Evolutionary conservation across 2,113 vertebrate genomes (phyloP).

Genomic region (Corydoras sp.): DNA sequence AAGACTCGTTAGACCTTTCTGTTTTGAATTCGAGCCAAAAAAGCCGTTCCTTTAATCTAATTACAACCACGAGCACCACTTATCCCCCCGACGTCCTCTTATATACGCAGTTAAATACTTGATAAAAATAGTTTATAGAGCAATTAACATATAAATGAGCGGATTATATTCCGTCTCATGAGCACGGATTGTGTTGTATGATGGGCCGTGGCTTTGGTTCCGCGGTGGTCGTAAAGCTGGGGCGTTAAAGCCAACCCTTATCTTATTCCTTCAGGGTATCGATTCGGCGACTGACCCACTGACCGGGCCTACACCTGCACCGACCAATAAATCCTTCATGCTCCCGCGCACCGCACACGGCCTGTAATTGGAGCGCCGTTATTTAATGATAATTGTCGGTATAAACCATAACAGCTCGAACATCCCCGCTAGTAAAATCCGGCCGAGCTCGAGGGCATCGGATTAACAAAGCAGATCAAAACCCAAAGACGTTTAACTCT

Average conservation of each 20-base stretch:
- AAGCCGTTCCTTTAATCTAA: too few relatives aligned
- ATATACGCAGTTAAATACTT: neutral
- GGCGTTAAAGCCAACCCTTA: neutral
- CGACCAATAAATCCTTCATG: conserved; percentile 11
- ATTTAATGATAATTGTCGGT: conserved; percentile 31
- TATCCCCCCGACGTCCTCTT: neutral
- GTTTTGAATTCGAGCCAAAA: too few relatives aligned
- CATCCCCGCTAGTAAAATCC: conserved; percentile 16
- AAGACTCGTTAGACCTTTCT: too few relatives aligned
- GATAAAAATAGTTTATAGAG: conserved; percentile 12
- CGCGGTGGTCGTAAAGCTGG: neutral
- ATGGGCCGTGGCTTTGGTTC: neutral
- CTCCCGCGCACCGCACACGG: neutral
- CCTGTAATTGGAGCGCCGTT: conserved; percentile 9
- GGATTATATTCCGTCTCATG: neutral
- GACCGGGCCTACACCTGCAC: neutral
- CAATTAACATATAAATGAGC: conserved; percentile 3
- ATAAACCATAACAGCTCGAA: neutral
- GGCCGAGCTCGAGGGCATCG: neutral
- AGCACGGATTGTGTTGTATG: neutral
- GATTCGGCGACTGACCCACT: conserved; percentile 23
- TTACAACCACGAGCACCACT: too few relatives aligned
- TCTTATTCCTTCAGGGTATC: neutral
- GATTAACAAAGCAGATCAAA: neutral
- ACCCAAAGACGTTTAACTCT: neutral